A percentile compares a stretch with the other conserved stretches of the same genome.
Conservation (phyloP, 2,113 vertebrate genomes). For the Anguilla japonica region DNA sequence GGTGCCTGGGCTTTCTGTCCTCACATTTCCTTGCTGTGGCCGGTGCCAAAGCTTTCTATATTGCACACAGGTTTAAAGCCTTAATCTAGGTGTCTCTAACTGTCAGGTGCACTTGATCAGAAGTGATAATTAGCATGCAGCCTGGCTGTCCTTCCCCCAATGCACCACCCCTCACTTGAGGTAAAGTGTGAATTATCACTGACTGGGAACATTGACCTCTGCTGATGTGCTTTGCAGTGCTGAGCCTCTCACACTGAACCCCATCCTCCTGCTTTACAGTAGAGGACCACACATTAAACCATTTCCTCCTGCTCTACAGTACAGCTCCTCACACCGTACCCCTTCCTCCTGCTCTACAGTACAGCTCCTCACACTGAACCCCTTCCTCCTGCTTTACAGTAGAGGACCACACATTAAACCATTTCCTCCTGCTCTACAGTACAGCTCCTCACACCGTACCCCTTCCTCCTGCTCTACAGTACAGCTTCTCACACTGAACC, state of each 20-base stretch:
- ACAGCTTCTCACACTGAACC: background rate
- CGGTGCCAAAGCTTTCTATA: background rate
- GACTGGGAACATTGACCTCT: background rate
- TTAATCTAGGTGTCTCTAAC: no score
- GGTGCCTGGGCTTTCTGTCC: background rate
- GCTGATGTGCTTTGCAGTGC: background rate
- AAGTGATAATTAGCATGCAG: constrained; percentile 25
- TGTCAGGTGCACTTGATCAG: constrained; percentile 29
- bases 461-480: background rate
- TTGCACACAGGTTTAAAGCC: background rate
- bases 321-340: background rate
- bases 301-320: background rate
- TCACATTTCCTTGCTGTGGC: background rate
- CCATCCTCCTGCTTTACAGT: background rate
- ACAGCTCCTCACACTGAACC: background rate
- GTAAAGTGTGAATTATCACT: background rate
- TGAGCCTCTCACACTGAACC: background rate
- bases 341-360: background rate
- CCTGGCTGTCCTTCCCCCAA: background rate
- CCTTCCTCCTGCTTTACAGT: background rate
- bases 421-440: background rate
- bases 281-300: background rate
- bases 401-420: background rate
- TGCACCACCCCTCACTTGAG: background rate
- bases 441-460: background rate